Conservation (phyloP, 2,888 invertebrate genomes). For the Celastrina argiolus region DNA sequence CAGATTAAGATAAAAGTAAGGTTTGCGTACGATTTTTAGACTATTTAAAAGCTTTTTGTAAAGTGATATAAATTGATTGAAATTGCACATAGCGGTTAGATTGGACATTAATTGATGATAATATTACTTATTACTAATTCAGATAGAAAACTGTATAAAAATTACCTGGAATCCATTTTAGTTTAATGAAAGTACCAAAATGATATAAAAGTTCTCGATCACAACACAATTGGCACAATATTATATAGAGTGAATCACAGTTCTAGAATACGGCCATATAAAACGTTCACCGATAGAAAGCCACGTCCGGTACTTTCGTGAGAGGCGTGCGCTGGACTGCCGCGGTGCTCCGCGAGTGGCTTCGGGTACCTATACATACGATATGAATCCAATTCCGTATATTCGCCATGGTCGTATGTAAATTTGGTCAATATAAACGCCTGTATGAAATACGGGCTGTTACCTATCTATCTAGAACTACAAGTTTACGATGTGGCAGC, state of each 20-base stretch:
- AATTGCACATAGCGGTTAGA: neutral
- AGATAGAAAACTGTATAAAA: neutral
- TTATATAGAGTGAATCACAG: constrained; percentile 7
- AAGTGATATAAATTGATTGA: neutral
- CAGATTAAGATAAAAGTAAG: neutral
- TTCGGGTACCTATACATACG: constrained; percentile 41
- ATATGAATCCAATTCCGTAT: neutral
- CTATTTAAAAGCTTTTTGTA: no score
- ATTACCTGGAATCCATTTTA: constrained; percentile 27
- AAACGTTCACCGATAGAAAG: constrained; percentile 59
- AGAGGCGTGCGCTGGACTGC: constrained; percentile 62
- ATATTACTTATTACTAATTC: no score
- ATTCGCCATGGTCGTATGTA: neutral
- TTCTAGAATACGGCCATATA: constrained; percentile 28
- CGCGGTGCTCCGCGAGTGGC: constrained; percentile 56
- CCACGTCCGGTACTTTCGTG: constrained; percentile 58
- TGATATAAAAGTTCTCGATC: constrained; percentile 27
- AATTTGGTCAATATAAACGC: neutral
- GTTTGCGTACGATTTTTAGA: no score
- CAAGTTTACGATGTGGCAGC: no score
- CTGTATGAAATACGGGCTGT: neutral
- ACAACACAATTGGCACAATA: constrained; percentile 28
- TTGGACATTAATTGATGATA: neutral
- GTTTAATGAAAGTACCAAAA: neutral
- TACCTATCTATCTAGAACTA: no score